Conservation (phyloP, 2,797 vertebrate species). For the Pelobates cultripes region DNA sequence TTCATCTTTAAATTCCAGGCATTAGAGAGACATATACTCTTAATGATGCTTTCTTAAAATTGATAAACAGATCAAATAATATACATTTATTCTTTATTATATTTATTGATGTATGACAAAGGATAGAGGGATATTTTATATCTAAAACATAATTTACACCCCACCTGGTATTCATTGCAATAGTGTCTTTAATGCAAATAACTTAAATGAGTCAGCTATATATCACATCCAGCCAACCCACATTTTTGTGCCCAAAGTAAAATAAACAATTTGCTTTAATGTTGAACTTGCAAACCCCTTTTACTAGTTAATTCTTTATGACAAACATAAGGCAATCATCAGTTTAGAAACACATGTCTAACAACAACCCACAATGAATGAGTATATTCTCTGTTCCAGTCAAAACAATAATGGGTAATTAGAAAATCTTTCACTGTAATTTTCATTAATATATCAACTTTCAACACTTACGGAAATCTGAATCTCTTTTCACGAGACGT, state of each 20-base stretch:
- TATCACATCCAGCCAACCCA: neutral
- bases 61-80: too few species aligned
- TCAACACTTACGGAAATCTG: conserved; percentile 7
- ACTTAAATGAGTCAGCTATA: neutral
- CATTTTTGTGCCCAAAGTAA: conserved; percentile 8
- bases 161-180: too few species aligned
- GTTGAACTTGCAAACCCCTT: neutral
- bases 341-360: neutral
- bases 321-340: conserved; percentile 25
- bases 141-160: too few species aligned
- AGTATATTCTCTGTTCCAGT: conserved; percentile 4
- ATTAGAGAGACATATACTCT: too few species aligned
- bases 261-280: conserved; percentile 4
- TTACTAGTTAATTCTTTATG: conserved; percentile 3
- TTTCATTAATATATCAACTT: conserved; percentile 15
- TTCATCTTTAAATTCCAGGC: too few species aligned
- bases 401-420: conserved; percentile 9
- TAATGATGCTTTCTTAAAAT: too few species aligned
- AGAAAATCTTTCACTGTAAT: conserved; percentile 11
- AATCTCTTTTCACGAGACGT: neutral
- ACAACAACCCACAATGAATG: conserved; percentile 2
- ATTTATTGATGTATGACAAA: too few species aligned
- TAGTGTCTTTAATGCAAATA: too few species aligned
- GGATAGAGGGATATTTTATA: too few species aligned
- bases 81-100: too few species aligned